Evolutionary conservation across 2,113 vertebrate species (phyloP).

Genomic region (Enhydra lutris): DNA sequence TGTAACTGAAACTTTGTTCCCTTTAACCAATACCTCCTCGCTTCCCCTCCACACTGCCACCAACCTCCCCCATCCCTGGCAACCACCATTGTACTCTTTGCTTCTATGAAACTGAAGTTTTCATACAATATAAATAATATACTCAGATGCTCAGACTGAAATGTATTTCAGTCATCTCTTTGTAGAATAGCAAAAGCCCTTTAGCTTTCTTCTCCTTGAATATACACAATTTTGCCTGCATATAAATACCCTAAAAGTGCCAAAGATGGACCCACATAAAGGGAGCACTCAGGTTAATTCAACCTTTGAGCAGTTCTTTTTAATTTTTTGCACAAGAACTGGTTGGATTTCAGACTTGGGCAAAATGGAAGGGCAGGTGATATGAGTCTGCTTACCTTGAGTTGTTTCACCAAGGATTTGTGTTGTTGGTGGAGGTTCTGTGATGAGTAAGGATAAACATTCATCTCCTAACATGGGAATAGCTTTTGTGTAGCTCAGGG

Average conservation of each 20-base stretch:
- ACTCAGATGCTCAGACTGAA: slow-evolving; percentile 10
- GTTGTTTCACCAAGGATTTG: neutral
- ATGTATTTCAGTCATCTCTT: neutral
- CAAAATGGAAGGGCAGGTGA: neutral
- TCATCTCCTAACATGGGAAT: slow-evolving; percentile 69
- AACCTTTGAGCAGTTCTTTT: neutral
- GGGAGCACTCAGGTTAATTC: neutral
- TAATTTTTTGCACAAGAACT: neutral
- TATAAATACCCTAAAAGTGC: slow-evolving; percentile 16
- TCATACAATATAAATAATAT: neutral
- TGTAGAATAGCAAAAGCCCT: neutral
- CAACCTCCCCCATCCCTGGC: neutral
- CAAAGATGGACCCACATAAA: neutral
- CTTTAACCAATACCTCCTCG: neutral
- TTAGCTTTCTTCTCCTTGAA: neutral
- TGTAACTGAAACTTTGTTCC: neutral
- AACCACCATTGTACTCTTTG: neutral
- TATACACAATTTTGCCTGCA: neutral
- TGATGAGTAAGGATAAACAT: slow-evolving; percentile 63
- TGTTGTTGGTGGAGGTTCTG: slow-evolving; percentile 67
- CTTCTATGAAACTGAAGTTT: neutral
- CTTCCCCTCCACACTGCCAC: too few species aligned
- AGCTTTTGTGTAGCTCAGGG: slow-evolving; percentile 69
- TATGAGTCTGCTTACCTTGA: neutral
- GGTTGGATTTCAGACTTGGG: slow-evolving; percentile 12